Conservation (phyloP, 1,140 invertebrate genomes). For the Lordiphosa stackelbergi region DNA sequence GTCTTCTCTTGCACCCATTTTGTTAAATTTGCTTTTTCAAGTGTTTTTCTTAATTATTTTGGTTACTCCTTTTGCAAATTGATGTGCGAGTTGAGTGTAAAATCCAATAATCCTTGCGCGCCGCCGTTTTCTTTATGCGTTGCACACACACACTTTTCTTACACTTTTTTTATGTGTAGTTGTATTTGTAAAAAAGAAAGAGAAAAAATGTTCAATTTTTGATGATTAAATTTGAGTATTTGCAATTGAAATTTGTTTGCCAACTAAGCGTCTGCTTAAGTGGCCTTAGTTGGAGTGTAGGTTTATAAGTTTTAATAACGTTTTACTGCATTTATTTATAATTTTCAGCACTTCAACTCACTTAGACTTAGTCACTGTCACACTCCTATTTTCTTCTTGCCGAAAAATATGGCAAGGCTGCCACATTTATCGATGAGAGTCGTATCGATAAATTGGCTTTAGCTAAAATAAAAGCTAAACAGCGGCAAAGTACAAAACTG, state of each 20-base stretch:
- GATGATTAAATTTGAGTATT: slow-evolving; percentile 17
- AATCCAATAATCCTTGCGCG: slow-evolving; percentile 70
- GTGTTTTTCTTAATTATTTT: slow-evolving; percentile 36
- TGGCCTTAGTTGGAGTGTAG: slow-evolving; percentile 21
- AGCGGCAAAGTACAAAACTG: slow-evolving; percentile 17
- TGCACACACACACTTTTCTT: slow-evolving; percentile 69
- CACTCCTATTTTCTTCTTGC: slow-evolving; percentile 35
- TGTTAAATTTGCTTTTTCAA: slow-evolving; percentile 44
- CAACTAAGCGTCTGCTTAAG: slow-evolving; percentile 11
- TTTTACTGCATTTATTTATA: slow-evolving; percentile 58
- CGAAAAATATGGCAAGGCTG: not conserved
- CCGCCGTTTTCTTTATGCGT: slow-evolving; percentile 67
- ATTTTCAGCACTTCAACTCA: slow-evolving; percentile 64
- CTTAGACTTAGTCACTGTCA: slow-evolving; percentile 71
- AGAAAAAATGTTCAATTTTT: slow-evolving; percentile 53
- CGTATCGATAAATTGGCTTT: not conserved
- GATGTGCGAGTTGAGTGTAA: slow-evolving; percentile 36
- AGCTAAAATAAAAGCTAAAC: slow-evolving; percentile 3
- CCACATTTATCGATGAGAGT: not conserved
- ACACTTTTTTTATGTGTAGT: slow-evolving; percentile 63
- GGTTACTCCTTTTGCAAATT: slow-evolving; percentile 32
- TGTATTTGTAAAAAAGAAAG: slow-evolving; percentile 60
- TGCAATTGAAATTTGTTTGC: not conserved
- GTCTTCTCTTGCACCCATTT: slow-evolving; percentile 98
- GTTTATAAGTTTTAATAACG: slow-evolving; percentile 27